A percentile compares a stretch with the other conserved stretches of the same genome.
phyloP scores from a whole-genome alignment of 2,113 vertebrate species.

The Egretta garzetta region DNA sequence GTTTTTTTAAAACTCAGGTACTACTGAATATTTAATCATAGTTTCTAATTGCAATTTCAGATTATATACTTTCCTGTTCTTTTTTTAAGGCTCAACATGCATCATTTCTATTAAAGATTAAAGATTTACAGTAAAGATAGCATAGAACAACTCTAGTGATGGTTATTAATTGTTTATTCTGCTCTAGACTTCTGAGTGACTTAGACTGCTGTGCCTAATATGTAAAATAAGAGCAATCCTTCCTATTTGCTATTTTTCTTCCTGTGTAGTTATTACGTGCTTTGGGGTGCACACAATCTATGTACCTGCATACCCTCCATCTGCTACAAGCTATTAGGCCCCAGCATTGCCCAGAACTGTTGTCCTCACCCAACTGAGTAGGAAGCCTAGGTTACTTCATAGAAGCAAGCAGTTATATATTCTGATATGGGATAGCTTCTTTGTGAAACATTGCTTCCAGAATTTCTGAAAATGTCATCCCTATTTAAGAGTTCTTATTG shows the following conservation, averaged over 20 bases:
- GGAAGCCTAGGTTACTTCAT: neutral
- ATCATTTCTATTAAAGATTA: neutral
- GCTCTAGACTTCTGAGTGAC: neutral
- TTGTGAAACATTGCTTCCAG: neutral
- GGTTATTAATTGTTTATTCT: neutral
- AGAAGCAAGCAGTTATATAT: neutral
- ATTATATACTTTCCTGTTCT: neutral
- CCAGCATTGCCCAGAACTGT: neutral
- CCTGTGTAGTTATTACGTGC: neutral
- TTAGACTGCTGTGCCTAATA: neutral
- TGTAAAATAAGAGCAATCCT: neutral
- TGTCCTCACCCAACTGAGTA: neutral
- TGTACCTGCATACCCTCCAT: neutral
- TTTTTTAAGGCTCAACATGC: neutral
- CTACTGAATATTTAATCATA: neutral
- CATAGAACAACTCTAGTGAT: neutral
- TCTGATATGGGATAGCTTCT: neutral
- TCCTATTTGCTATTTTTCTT: neutral
- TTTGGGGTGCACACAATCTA: neutral
- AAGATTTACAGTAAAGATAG: neutral
- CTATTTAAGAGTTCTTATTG: neutral
- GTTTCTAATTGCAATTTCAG: neutral
- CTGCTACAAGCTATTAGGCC: neutral
- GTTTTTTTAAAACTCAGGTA: neutral
- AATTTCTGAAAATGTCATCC: neutral